Conservation (phyloP, 2,113 vertebrate species). For the Hymenochirus boettgeri region DNA sequence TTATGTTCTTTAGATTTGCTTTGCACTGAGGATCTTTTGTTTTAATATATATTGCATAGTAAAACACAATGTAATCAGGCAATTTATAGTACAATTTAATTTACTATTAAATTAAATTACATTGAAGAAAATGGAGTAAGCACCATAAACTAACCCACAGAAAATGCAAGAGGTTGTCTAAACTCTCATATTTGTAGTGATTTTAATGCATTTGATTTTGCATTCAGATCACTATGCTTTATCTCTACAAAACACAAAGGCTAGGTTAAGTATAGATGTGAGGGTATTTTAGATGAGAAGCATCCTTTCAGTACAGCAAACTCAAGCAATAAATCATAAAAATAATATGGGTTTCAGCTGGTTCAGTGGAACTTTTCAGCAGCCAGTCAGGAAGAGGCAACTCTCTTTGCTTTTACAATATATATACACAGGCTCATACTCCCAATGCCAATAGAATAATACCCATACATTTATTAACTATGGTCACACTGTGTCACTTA, state of each 20-base stretch:
- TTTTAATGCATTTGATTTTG: constrained; percentile 24
- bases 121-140: constrained; percentile 38
- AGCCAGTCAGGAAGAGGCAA: no score
- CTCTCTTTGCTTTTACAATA: no score
- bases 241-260: constrained; percentile 3
- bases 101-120: constrained; percentile 35
- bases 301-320: no score
- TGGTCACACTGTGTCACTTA: no score
- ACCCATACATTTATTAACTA: no score
- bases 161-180: constrained; percentile 34
- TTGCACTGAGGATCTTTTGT: constrained; percentile 5
- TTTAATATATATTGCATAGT: constrained; percentile 9
- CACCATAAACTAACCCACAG: constrained; percentile 34
- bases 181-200: constrained; percentile 22
- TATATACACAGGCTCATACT: no score
- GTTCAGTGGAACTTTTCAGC: no score
- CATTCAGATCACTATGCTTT: constrained; percentile 8
- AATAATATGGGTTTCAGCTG: no score
- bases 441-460: no score
- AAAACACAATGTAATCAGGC: constrained; percentile 32
- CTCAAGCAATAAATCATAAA: no score
- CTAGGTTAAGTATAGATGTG: background rate
- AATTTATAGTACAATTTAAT: constrained; percentile 31
- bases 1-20: background rate
- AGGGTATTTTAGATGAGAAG: no score